phyloP scores from a whole-genome alignment of 2,797 vertebrate species.

The Nannoperca australis region DNA sequence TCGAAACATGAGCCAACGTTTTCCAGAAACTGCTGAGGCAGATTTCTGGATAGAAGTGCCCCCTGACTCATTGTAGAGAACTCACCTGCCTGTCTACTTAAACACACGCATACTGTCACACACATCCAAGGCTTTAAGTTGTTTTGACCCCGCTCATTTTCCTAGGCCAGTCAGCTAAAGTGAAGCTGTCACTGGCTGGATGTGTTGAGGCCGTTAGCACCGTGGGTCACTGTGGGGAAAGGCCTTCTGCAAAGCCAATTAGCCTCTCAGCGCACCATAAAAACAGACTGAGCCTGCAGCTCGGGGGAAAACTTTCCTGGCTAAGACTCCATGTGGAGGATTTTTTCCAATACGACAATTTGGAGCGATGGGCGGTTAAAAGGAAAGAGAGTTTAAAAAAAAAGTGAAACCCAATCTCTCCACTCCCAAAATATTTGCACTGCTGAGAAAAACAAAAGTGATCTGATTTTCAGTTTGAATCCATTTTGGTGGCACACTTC shows the following conservation, averaged over 20 bases:
- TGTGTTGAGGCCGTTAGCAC: slow-evolving; percentile 52
- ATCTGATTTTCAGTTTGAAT: slow-evolving; percentile 66
- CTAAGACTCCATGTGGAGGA: slow-evolving; percentile 52
- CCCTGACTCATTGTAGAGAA: slow-evolving; percentile 46
- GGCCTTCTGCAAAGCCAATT: slow-evolving; percentile 81
- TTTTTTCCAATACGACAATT: slow-evolving; percentile 74
- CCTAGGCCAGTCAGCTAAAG: slow-evolving; percentile 37
- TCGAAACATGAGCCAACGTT: slow-evolving; percentile 51
- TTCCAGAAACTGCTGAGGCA: slow-evolving; percentile 62
- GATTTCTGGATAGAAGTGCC: slow-evolving; percentile 47
- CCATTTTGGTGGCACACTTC: slow-evolving; percentile 63
- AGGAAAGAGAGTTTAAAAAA: slow-evolving; percentile 22
- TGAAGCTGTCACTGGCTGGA: slow-evolving; percentile 61
- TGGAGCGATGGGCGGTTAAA: slow-evolving; percentile 61
- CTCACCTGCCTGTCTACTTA: slow-evolving; percentile 61
- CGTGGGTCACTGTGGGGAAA: slow-evolving; percentile 68
- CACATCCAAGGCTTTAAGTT: slow-evolving; percentile 16
- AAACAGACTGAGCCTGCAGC: slow-evolving; percentile 71
- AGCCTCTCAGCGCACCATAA: slow-evolving; percentile 71
- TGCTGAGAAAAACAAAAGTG: slow-evolving; percentile 70
- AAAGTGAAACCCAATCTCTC: slow-evolving; percentile 50
- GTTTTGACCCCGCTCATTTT: slow-evolving; percentile 52
- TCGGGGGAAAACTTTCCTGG: slow-evolving; percentile 77
- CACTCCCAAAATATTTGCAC: slow-evolving; percentile 73
- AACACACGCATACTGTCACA: slow-evolving; percentile 14